These are phyloP conservation scores for Megathymus violae DNA, from an alignment of 1,140 invertebrate species.

Conservation along the genomic window DNA sequence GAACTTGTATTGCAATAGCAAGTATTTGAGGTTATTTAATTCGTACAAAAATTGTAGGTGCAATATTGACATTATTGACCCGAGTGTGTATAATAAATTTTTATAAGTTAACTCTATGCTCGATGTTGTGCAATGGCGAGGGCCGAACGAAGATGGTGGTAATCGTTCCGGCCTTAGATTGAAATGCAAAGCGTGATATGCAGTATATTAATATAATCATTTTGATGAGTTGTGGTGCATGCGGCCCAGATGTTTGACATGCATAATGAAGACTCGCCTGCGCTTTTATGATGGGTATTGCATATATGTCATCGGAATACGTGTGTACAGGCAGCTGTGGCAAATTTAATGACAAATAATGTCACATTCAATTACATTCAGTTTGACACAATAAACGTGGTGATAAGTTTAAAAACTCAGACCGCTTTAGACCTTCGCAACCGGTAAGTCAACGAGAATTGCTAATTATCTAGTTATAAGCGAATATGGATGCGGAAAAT, in stretches of 20 bases:
- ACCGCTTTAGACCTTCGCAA: too few relatives aligned
- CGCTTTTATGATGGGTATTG: slow-evolving; percentile 27
- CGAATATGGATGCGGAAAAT: too few relatives aligned
- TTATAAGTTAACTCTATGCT: not conserved
- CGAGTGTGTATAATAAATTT: not conserved
- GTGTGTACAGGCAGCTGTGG: not conserved
- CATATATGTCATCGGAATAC: slow-evolving; percentile 9
- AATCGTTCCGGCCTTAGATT: slow-evolving; percentile 28
- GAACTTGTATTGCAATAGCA: not conserved
- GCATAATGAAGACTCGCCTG: slow-evolving; percentile 22
- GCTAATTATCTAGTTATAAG: too few relatives aligned
- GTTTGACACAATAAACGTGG: not conserved
- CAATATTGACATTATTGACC: slow-evolving; percentile 5
- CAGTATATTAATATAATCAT: slow-evolving; percentile 33
- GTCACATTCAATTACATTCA: not conserved
- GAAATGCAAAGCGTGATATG: slow-evolving; percentile 35
- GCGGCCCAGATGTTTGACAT: slow-evolving; percentile 31
- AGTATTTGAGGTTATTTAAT: not conserved
- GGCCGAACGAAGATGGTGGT: slow-evolving; percentile 18
- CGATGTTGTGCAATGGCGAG: slow-evolving; percentile 1
- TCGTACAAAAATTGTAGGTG: not conserved
- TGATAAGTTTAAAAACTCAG: not conserved
- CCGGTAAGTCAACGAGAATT: too few relatives aligned
- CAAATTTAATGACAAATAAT: not conserved
- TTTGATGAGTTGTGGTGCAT: slow-evolving; percentile 30